Conservation (phyloP, 2,797 vertebrate genomes). For the Neomorphus geoffroyi region DNA sequence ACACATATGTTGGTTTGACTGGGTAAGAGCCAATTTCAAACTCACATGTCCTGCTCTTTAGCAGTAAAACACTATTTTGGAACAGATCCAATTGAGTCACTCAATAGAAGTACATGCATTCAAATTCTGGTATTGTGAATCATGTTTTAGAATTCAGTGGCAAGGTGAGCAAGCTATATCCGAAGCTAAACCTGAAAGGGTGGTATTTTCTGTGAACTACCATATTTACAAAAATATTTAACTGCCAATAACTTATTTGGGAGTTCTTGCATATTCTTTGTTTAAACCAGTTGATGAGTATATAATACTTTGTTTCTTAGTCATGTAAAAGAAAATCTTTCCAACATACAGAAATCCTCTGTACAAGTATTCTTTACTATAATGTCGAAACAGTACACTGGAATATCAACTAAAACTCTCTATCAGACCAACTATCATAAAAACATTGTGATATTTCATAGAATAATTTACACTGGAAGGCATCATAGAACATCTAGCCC, state of each 20-base stretch:
- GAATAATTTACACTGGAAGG: not conserved
- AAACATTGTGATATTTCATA: not conserved
- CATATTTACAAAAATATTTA: constrained; percentile 37
- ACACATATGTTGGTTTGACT: not conserved
- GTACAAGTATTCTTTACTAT: not conserved
- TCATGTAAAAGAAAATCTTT: not conserved
- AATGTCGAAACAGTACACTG: not conserved
- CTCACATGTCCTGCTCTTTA: constrained; percentile 30
- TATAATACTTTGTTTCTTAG: not conserved
- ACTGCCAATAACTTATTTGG: constrained; percentile 45
- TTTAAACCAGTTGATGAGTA: too few relatives aligned
- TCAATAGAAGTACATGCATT: constrained; percentile 20
- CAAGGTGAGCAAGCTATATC: constrained; percentile 44
- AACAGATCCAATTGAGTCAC: constrained; percentile 15
- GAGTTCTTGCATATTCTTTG: too few relatives aligned
- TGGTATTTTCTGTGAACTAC: constrained; percentile 30
- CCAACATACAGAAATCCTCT: not conserved
- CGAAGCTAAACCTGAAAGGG: constrained; percentile 18
- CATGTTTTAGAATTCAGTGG: constrained; percentile 53
- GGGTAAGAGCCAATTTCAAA: constrained; percentile 33
- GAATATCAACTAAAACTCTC: not conserved
- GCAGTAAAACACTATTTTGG: constrained; percentile 56
- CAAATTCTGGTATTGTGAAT: constrained; percentile 34
- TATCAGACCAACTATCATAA: not conserved
- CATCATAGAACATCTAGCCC: not conserved